These are phyloP conservation scores for Synaphobranchus kaupii DNA, from an alignment of 2,797 vertebrate species.

Conservation along the genomic window DNA sequence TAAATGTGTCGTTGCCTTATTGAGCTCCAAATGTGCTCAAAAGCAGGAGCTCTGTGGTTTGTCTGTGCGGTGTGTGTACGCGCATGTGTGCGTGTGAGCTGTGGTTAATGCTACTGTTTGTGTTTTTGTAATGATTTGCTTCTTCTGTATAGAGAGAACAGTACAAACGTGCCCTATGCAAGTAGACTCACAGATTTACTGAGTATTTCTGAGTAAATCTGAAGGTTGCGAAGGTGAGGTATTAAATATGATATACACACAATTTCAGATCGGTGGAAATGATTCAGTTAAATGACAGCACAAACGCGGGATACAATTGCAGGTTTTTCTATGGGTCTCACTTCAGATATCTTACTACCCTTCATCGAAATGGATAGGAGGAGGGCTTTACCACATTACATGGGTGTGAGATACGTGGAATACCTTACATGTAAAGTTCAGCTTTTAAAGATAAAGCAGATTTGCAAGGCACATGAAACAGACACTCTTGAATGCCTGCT, in stretches of 20 bases:
- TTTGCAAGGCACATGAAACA: background rate
- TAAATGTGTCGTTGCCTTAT: constrained; percentile 12
- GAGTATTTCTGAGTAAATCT: background rate
- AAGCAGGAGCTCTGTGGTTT: background rate
- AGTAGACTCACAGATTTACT: background rate
- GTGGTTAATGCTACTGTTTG: background rate
- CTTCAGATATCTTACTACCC: background rate
- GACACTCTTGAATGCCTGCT: background rate
- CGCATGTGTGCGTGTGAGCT: background rate
- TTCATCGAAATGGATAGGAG: background rate
- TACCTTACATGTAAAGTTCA: background rate
- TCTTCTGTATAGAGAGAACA: background rate
- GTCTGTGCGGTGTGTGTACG: background rate
- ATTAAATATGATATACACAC: background rate
- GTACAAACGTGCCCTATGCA: background rate
- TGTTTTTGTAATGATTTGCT: background rate
- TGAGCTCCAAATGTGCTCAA: background rate
- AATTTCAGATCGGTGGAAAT: background rate
- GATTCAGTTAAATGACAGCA: background rate
- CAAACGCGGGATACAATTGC: no score
- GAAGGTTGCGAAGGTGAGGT: background rate
- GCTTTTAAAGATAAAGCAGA: background rate
- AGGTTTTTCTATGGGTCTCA: background rate
- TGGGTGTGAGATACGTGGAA: background rate
- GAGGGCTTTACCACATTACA: background rate